These are phyloP conservation scores for Chunga burmeisteri DNA, from an alignment of 2,113 vertebrate genomes.

Conservation along the genomic window DNA sequence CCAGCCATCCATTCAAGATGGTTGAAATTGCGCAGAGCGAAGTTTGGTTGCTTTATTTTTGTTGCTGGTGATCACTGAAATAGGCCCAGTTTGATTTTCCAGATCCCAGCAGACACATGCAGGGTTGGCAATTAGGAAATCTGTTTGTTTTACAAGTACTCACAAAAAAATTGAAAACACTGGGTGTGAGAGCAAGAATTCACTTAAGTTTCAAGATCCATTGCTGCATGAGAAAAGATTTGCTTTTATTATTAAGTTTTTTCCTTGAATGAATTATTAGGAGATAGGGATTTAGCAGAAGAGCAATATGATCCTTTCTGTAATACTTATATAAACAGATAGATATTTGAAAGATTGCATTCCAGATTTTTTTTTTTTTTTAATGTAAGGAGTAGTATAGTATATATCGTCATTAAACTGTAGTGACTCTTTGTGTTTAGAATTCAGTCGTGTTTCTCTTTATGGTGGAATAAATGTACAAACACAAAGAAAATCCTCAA, in stretches of 20 bases:
- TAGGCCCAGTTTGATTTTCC: background rate
- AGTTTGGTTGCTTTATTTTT: background rate
- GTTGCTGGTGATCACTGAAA: background rate
- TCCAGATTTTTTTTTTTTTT: background rate
- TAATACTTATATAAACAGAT: background rate
- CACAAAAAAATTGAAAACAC: background rate
- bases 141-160: background rate
- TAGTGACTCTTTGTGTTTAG: background rate
- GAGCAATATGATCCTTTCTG: background rate
- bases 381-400: background rate
- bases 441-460: background rate
- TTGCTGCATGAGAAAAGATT: background rate
- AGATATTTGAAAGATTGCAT: background rate
- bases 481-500: background rate
- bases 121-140: background rate
- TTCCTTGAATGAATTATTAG: background rate
- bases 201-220: background rate
- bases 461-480: background rate
- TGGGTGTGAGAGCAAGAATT: background rate
- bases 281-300: background rate
- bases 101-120: fast-evolving
- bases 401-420: background rate
- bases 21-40: background rate
- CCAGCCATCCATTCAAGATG: background rate
- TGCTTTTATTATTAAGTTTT: background rate